Percentiles rank a stretch among this genome's conserved stretches.
Conservation (phyloP, 2,888 invertebrate species). For the Polietes domitor region DNA sequence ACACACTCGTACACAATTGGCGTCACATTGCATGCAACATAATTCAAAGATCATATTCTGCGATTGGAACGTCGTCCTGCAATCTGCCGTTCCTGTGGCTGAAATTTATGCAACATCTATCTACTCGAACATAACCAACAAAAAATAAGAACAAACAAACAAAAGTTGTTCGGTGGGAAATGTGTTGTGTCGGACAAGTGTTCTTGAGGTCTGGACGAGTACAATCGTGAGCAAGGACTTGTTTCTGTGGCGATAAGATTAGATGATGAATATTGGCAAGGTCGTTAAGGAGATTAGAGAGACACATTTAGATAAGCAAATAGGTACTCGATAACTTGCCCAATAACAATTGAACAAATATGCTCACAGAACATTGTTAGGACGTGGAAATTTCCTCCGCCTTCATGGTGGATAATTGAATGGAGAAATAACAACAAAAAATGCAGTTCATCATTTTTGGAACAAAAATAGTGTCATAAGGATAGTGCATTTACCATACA, state of each 20-base stretch:
- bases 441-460: too few relatives aligned
- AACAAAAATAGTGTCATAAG: too few relatives aligned
- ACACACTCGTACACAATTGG: slow-evolving; percentile 40
- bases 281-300: slow-evolving; percentile 5
- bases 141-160: not conserved
- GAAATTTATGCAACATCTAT: slow-evolving; percentile 21
- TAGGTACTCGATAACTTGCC: too few relatives aligned
- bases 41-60: slow-evolving; percentile 6
- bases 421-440: too few relatives aligned
- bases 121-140: too few relatives aligned
- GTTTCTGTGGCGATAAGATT: slow-evolving; percentile 46
- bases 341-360: too few relatives aligned
- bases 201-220: not conserved
- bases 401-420: too few relatives aligned
- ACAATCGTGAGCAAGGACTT: slow-evolving; percentile 32
- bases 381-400: too few relatives aligned
- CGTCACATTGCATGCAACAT: slow-evolving; percentile 34
- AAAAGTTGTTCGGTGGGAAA: slow-evolving; percentile 32
- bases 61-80: not conserved
- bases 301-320: not conserved
- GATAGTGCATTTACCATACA: too few relatives aligned
- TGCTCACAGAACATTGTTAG: too few relatives aligned
- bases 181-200: not conserved
- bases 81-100: not conserved
- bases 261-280: slow-evolving; percentile 25